phyloP scores from a whole-genome alignment of 1,140 invertebrate genomes.

The Eupeodes corollae region DNA sequence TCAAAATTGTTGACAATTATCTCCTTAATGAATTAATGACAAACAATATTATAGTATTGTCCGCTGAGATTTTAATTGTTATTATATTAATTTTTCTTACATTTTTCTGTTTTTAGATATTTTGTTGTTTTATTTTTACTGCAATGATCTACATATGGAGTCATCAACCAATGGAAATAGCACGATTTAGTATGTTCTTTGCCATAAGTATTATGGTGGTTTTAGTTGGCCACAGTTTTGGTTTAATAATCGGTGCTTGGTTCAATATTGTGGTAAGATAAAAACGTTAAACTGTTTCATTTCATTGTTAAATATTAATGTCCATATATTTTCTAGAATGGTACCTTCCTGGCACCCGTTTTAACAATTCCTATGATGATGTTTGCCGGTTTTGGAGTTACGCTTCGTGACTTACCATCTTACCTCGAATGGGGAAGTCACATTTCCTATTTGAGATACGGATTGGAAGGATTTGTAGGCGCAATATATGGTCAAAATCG shows the following conservation, averaged over 20 bases:
- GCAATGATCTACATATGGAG: slow-evolving; percentile 80
- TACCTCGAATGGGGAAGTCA: slow-evolving; percentile 82
- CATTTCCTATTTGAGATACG: slow-evolving; percentile 76
- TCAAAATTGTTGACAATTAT: no score
- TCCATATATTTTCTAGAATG: slow-evolving; percentile 47
- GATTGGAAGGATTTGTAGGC: slow-evolving; percentile 71
- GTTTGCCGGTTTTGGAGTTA: slow-evolving; percentile 75
- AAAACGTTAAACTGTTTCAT: background rate
- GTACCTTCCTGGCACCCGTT: slow-evolving; percentile 68
- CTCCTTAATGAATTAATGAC: no score
- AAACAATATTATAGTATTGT: no score
- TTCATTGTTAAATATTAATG: background rate
- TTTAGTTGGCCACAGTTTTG: slow-evolving; percentile 82
- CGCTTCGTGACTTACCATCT: slow-evolving; percentile 58
- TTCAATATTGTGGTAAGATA: slow-evolving; percentile 65
- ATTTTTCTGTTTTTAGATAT: slow-evolving; percentile 40
- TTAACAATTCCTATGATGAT: slow-evolving; percentile 76
- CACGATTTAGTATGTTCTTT: slow-evolving; percentile 73
- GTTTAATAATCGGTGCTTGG: slow-evolving; percentile 74
- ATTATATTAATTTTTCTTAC: background rate
- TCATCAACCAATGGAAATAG: slow-evolving; percentile 63
- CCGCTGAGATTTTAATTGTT: background rate
- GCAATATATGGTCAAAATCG: slow-evolving; percentile 72
- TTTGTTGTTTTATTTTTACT: slow-evolving; percentile 67
- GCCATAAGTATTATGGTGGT: slow-evolving; percentile 64